Evolutionary conservation across 2,797 vertebrate species (phyloP), one percentile per base, ranked within the genome.

Genomic region (Zalophus californianus): DNA sequence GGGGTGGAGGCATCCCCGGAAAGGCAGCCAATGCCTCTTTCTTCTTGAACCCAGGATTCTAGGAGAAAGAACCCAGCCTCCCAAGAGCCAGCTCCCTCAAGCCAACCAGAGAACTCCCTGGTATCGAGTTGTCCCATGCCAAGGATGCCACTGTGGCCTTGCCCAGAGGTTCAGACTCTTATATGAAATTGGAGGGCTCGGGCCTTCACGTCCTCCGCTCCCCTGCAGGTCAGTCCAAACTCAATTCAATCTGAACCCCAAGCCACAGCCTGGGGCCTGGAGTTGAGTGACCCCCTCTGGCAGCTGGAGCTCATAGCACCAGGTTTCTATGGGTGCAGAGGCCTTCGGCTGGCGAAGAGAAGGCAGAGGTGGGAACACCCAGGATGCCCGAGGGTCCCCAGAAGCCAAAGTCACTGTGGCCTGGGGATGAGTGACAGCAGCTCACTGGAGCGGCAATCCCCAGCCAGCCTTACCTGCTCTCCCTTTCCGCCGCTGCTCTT

Each of bases 401-500:
- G 75, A 90, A 90, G 64, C 50, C 54, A 35, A 54, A 29, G 13
- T 70, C 56, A 62, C 54, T 35, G 62, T 32, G 89, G 77, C 75
- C 38, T 79, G 48, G 86, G 62, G 82, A 58, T 0, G 0, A 77
- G 77, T 58, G 75, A 62, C 62, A 94, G 60, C 56, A 60, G 73
- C 58, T 86, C 58, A 9, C 77, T 41, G 82, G 54, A 3, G 62
- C 70, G 91, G 44, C 68, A 86, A 4, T 8, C 48, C 20, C 52
- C 54, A 0, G 0, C 29, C 41, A 56, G 88, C 58, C 97, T 91
- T 98, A 99, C 99, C 99, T 98, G 98, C 97, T 98, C 98, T 98
- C 60, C 98, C 98, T 98, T 99, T 99, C 90, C 98, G 88, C 85
- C 98, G 98, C 88, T 98, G 98, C 92, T 99, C 99, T 97, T 99